These are phyloP conservation scores for Nemapogon koenigi DNA, from an alignment of 2,888 invertebrate genomes.

Conservation along the genomic window DNA sequence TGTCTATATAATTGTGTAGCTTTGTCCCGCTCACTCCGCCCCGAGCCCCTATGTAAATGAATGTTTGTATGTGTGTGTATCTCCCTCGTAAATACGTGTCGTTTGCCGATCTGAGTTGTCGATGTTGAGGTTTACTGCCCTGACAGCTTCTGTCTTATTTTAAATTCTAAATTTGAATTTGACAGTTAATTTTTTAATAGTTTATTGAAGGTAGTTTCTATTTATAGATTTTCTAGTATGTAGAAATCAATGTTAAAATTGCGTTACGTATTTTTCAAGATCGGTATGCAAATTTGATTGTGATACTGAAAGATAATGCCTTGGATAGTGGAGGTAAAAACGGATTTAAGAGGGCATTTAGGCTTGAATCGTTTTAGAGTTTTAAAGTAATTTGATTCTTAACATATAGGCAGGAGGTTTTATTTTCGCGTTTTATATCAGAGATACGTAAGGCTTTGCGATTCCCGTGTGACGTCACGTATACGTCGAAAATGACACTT, in stretches of 20 bases:
- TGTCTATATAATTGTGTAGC: conserved; percentile 28
- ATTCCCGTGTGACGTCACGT: conserved; percentile 46
- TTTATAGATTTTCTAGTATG: no score
- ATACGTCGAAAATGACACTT: conserved; percentile 61
- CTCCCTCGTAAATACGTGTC: conserved; percentile 27
- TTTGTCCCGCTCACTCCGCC: conserved; percentile 27
- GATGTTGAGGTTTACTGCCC: conserved; percentile 57
- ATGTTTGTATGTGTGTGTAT: conserved; percentile 41
- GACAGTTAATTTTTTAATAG: no score
- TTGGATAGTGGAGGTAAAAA: conserved; percentile 4
- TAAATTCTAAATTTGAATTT: conserved; percentile 38
- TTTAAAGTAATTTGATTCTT: conserved; percentile 24
- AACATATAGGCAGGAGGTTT: conserved; percentile 21
- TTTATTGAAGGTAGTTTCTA: no score
- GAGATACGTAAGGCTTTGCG: conserved; percentile 6
- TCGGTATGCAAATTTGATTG: conserved; percentile 3
- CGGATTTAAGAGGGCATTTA: conserved; percentile 14
- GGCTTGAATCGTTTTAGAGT: conserved; percentile 22
- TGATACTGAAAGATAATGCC: conserved; percentile 2
- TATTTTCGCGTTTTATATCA: conserved; percentile 18
- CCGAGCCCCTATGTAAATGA: conserved; percentile 60
- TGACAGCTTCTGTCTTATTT: conserved; percentile 60
- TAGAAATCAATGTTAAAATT: no score
- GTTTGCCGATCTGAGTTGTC: conserved; percentile 16
- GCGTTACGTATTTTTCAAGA: no score